Evolutionary conservation across 2,888 invertebrate species (phyloP), one percentile per base, ranked within the genome.

Genomic region (Abrostola tripartita): DNA sequence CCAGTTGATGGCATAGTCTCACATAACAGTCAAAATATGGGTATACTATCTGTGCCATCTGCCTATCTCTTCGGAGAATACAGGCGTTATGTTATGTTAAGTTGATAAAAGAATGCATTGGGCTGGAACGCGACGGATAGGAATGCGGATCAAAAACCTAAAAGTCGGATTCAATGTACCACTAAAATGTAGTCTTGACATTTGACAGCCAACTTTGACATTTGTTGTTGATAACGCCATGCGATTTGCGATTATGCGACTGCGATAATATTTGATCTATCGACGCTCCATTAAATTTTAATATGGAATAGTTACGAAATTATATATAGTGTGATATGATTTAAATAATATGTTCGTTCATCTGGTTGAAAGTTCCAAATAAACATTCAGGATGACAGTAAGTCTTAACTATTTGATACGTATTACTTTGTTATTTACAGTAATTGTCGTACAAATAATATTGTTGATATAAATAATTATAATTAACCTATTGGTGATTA

Each of bases 321-420:
- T 57, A 41, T 10, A 49, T 7, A 51, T 5, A 40, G 14, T 24
- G 14, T 7, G 14, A 52, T 35, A 35, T 62, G 44, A 14, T 60
- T 5, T 37, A 61, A 74, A 42, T 61, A 74, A 42, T 61, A 71
- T 72, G 78, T 35, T 41, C 54, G 35, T 41, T 38, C 12, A 42
- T 49, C 12, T 51, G 10, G 55, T 60, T 37, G 35, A 53, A 61
- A 65, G 67, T 67, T 57, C 40, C 57, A 53, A 76, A 53, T 64
- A 68, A 70, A 50, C 44, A 51, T 37, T 51, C 55, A 67, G 24
- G 55, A 78, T 78, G 77, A 65, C 77, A 53, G 77, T 78, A 79
- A 78, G 77, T 75, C 14, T 35, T 24, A n/a, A 37, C 8, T 60
- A n/a, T 8, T 47, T 12, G 24, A 37, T 12, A 36, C 56, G 11